Conservation (phyloP, 2,888 invertebrate genomes). For the Biston stratarius region DNA sequence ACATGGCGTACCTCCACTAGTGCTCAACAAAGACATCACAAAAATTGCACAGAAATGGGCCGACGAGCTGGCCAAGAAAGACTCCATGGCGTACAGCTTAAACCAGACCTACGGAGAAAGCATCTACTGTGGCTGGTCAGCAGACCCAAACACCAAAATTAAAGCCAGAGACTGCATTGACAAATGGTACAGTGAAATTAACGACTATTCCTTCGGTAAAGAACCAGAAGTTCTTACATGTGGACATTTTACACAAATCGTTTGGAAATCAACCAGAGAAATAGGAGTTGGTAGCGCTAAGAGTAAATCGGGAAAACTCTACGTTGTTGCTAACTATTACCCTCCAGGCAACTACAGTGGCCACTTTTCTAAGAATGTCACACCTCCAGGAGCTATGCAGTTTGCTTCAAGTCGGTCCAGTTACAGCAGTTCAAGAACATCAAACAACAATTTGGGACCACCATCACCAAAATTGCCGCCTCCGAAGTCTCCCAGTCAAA, state of each 20-base stretch:
- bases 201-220: conserved; percentile 88
- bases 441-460: conserved; percentile 66
- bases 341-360: conserved; percentile 94
- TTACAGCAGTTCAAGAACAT: conserved; percentile 55
- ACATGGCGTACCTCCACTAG: conserved; percentile 78
- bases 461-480: conserved; percentile 53
- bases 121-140: conserved; percentile 90
- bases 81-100: conserved; percentile 88
- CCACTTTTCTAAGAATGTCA: conserved; percentile 89
- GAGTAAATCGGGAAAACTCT: conserved; percentile 91
- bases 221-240: conserved; percentile 89
- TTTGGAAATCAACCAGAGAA: conserved; percentile 92
- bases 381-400: conserved; percentile 82
- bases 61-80: conserved; percentile 88
- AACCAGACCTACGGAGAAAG: conserved; percentile 89
- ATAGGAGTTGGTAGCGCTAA: conserved; percentile 92
- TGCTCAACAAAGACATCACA: conserved; percentile 88
- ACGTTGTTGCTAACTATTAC: conserved; percentile 94
- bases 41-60: conserved; percentile 91
- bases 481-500: conserved; percentile 61
- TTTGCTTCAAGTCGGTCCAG: conserved; percentile 56
- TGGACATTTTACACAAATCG: conserved; percentile 91
- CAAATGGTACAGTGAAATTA: conserved; percentile 92
- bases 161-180: conserved; percentile 90
- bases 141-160: conserved; percentile 88